Evolutionary conservation across 2,113 vertebrate genomes (phyloP).

Genomic region (Tautogolabrus adspersus): DNA sequence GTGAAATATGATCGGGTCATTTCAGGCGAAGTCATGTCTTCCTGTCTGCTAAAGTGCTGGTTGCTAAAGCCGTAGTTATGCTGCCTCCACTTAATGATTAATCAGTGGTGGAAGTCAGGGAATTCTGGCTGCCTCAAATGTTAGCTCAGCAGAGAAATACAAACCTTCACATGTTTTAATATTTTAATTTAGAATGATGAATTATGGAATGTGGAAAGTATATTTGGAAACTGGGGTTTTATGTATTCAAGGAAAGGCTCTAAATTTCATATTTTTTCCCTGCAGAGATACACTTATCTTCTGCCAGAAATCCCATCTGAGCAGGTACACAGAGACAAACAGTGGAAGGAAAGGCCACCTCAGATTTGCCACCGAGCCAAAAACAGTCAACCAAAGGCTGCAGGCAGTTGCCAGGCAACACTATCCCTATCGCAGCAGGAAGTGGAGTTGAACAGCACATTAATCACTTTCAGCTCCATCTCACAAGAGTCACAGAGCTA

Average conservation of each 20-base stretch:
- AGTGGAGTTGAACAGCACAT: conserved; percentile 75
- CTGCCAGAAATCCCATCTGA: conserved; percentile 34
- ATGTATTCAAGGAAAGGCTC: neutral
- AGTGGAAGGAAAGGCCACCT: conserved; percentile 65
- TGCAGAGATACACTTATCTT: conserved; percentile 4
- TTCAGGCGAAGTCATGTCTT: conserved; percentile 8
- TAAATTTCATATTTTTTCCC: neutral
- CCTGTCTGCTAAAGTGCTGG: neutral
- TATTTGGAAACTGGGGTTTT: neutral
- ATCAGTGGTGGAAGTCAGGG: neutral
- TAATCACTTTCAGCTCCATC: conserved; percentile 77
- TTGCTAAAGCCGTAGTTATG: neutral
- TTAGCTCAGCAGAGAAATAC: conserved; percentile 10
- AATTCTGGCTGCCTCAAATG: neutral
- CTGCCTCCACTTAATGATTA: conserved; percentile 25
- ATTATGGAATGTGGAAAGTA: conserved; percentile 21
- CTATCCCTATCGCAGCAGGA: conserved; percentile 77
- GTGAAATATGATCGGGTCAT: conserved; percentile 24
- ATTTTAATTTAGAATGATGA: conserved; percentile 28
- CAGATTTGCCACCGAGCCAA: conserved; percentile 65
- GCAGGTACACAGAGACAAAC: conserved; percentile 59
- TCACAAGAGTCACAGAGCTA: conserved; percentile 52
- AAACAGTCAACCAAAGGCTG: conserved; percentile 72
- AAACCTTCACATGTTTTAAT: conserved; percentile 23
- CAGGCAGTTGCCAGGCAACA: conserved; percentile 84